These are phyloP conservation scores for Scyliorhinus canicula DNA, from an alignment of 2,797 vertebrate species.

Conservation along the genomic window DNA sequence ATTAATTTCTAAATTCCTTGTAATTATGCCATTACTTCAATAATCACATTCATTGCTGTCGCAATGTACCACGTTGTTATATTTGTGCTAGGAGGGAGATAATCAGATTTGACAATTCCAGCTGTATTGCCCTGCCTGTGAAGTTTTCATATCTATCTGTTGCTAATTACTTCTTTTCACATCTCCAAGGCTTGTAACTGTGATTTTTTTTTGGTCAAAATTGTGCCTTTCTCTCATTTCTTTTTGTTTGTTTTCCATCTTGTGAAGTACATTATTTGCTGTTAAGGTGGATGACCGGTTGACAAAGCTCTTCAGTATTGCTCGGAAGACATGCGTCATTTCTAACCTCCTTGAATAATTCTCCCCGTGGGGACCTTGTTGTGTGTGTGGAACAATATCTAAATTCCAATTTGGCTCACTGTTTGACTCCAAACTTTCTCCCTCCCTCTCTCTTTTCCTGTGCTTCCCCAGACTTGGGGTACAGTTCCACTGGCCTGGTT, in stretches of 20 bases:
- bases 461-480: no score
- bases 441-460: neutral
- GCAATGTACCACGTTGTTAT: neutral
- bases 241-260: neutral
- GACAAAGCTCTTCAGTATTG: neutral
- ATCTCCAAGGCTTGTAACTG: neutral
- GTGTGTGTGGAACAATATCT: neutral
- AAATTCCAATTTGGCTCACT: neutral
- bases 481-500: neutral
- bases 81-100: neutral
- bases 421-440: neutral
- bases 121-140: neutral
- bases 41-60: constrained; percentile 27
- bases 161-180: neutral
- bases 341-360: neutral
- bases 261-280: neutral
- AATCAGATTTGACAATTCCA: constrained; percentile 27
- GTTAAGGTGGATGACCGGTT: neutral
- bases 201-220: neutral
- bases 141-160: neutral
- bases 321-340: neutral
- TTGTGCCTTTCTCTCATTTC: neutral
- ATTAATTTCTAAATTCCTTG: constrained; percentile 29
- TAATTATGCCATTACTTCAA: constrained; percentile 31
- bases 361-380: neutral